A percentile compares a stretch with the other conserved stretches of the same genome.
phyloP scores from a whole-genome alignment of 2,888 invertebrate species.

The Trissoscelio sp. region DNA sequence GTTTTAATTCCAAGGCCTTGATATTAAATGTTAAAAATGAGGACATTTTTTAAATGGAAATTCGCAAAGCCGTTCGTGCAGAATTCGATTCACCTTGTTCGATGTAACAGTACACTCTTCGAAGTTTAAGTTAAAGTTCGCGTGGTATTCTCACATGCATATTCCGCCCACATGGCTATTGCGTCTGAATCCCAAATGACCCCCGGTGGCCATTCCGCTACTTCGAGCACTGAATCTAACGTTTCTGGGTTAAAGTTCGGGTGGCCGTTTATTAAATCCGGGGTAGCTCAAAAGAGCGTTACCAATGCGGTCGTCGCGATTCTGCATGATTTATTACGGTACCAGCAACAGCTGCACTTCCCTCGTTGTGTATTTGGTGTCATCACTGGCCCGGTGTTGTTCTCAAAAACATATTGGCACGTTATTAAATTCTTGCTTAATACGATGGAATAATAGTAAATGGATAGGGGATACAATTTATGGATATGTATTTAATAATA shows the following conservation, averaged over 20 bases:
- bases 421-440: slow-evolving; percentile 82
- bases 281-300: slow-evolving; percentile 47
- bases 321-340: slow-evolving; percentile 54
- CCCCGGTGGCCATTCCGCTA: slow-evolving; percentile 30
- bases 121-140: slow-evolving; percentile 22
- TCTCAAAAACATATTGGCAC: slow-evolving; percentile 77
- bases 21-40: neutral
- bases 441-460: slow-evolving; percentile 78
- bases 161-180: slow-evolving; percentile 27
- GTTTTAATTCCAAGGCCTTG: too few relatives aligned
- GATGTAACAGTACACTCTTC: slow-evolving; percentile 10
- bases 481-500: too few relatives aligned
- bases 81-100: slow-evolving; percentile 12
- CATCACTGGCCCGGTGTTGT: slow-evolving; percentile 64
- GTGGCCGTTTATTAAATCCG: slow-evolving; percentile 50
- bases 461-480: too few relatives aligned
- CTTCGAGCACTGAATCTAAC: slow-evolving; percentile 25
- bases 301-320: slow-evolving; percentile 48
- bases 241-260: slow-evolving; percentile 54
- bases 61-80: neutral
- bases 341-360: slow-evolving; percentile 38
- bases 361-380: slow-evolving; percentile 13
- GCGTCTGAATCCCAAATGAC: slow-evolving; percentile 43
- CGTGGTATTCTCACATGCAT: slow-evolving; percentile 34
- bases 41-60: neutral